Percentiles rank a stretch among this genome's conserved stretches.
These are phyloP conservation scores for Oscheius sp. DNA, from an alignment of 1,140 invertebrate genomes.

Conservation along the genomic window DNA sequence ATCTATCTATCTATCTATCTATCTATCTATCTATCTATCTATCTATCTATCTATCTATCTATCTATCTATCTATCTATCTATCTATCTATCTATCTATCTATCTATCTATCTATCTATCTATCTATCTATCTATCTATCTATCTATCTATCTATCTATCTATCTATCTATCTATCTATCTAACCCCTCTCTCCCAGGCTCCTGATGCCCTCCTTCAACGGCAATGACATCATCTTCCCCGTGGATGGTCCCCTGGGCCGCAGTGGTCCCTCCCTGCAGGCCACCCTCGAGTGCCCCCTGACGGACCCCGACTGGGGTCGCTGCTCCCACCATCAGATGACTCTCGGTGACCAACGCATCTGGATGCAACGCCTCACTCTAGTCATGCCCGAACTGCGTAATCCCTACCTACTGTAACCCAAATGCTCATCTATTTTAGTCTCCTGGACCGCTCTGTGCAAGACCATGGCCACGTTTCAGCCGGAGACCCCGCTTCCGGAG, in stretches of 20 bases:
- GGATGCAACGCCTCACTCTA: conserved; percentile 22
- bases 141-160: too few species aligned
- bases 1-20: too few species aligned
- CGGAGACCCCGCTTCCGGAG: background rate
- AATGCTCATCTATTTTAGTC: background rate
- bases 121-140: too few species aligned
- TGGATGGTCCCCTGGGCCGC: conserved; percentile 38
- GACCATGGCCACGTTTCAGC: conserved; percentile 6
- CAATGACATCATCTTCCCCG: conserved; percentile 39
- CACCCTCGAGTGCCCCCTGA: conserved; percentile 29
- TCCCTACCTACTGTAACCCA: background rate
- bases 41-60: too few species aligned
- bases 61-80: too few species aligned
- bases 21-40: too few species aligned
- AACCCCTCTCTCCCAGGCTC: background rate
- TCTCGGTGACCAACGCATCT: conserved; percentile 36
- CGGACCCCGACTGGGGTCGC: conserved; percentile 11
- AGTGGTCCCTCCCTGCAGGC: conserved; percentile 30
- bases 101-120: too few species aligned
- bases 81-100: too few species aligned
- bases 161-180: background rate
- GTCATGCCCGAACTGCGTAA: conserved; percentile 10
- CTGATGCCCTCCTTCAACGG: conserved; percentile 42
- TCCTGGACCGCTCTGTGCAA: conserved; percentile 7
- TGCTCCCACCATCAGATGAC: conserved; percentile 30